These are phyloP conservation scores for Falco columbarius DNA, from an alignment of 2,797 vertebrate species.

Conservation along the genomic window DNA sequence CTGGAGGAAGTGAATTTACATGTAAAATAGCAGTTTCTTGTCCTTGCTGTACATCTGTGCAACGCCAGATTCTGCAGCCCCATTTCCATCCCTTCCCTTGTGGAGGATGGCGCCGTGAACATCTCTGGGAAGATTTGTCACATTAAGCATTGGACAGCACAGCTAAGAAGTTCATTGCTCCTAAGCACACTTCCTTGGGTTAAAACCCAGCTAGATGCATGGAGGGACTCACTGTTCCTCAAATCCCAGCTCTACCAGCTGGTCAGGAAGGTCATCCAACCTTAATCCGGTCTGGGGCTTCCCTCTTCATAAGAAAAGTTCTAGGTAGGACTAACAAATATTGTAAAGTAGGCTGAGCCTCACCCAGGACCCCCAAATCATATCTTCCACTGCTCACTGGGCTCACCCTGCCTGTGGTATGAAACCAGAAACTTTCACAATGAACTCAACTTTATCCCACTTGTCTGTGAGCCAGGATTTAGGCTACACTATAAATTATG, in stretches of 20 bases:
- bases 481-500: slow-evolving; percentile 9
- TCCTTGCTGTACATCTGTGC: background rate
- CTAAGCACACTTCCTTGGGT: background rate
- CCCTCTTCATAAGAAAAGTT: background rate
- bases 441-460: slow-evolving; percentile 74
- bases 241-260: background rate
- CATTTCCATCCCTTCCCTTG: background rate
- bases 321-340: background rate
- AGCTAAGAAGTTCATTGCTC: background rate
- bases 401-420: slow-evolving; percentile 9
- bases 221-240: background rate
- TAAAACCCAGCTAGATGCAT: background rate
- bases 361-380: background rate
- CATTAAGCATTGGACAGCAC: background rate
- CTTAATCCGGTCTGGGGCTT: background rate
- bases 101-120: background rate
- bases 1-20: background rate
- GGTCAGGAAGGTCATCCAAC: background rate
- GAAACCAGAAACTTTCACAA: slow-evolving; percentile 66
- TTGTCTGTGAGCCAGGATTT: slow-evolving; percentile 69
- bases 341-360: background rate
- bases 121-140: background rate
- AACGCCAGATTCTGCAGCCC: background rate
- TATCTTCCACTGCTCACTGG: background rate
- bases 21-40: background rate